Percentiles rank a stretch among this genome's conserved stretches.
phyloP scores from a whole-genome alignment of 2,888 invertebrate genomes.

The Prosopocoilus inquinatus region DNA sequence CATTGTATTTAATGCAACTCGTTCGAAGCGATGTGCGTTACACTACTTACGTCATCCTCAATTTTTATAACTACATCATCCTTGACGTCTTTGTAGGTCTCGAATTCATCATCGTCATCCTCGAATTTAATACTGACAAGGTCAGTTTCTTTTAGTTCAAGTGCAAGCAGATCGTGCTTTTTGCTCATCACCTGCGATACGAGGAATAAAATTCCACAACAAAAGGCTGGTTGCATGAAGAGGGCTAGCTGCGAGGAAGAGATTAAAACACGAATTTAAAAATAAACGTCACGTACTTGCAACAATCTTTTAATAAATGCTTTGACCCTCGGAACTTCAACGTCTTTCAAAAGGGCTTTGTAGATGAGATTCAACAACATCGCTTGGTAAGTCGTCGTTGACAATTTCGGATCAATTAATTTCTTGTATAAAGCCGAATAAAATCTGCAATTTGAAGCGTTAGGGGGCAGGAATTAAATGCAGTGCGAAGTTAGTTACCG shows the following conservation, averaged over 20 bases:
- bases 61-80: constrained; percentile 26
- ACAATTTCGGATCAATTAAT: constrained; percentile 72
- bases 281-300: constrained; percentile 53
- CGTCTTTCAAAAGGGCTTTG: constrained; percentile 80
- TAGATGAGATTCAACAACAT: constrained; percentile 84
- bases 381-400: constrained; percentile 68
- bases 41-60: constrained; percentile 10
- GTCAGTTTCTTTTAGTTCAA: constrained; percentile 37
- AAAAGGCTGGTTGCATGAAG: constrained; percentile 72
- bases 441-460: constrained; percentile 57
- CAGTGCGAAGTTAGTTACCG: constrained; percentile 49
- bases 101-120: constrained; percentile 37
- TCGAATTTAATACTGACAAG: constrained; percentile 19
- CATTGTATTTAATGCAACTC: constrained; percentile 3
- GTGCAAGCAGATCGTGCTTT: constrained; percentile 36
- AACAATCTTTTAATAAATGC: constrained; percentile 85
- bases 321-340: constrained; percentile 65
- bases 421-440: constrained; percentile 89
- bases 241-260: constrained; percentile 57
- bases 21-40: not conserved
- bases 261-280: constrained; percentile 4
- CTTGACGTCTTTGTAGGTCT: constrained; percentile 36
- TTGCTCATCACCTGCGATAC: constrained; percentile 65
- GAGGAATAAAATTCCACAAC: constrained; percentile 79
- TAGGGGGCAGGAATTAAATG: not conserved